Conservation (phyloP, 2,797 vertebrate species). For the Xiphorhynchus erythropygius region DNA sequence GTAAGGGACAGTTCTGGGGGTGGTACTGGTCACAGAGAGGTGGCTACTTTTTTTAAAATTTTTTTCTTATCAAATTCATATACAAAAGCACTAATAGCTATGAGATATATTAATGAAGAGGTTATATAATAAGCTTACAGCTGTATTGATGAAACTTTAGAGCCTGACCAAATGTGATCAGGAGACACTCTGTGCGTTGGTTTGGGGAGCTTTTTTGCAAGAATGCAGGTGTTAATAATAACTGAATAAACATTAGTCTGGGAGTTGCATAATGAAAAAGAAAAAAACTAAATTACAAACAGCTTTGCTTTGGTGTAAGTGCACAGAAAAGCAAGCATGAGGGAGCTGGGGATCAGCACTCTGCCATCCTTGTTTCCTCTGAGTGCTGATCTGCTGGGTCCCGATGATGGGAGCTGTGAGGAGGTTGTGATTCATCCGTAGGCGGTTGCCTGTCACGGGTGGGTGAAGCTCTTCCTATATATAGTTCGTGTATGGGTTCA, state of each 20-base stretch:
- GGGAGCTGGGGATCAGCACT: background rate
- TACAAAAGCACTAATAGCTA: background rate
- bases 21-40: background rate
- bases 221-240: background rate
- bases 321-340: background rate
- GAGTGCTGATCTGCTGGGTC: background rate
- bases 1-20: background rate
- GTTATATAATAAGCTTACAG: background rate
- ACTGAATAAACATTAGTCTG: background rate
- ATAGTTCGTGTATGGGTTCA: conserved; percentile 21
- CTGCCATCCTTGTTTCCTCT: background rate
- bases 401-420: background rate
- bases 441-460: conserved; percentile 57
- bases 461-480: conserved; percentile 41
- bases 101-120: background rate
- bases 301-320: background rate
- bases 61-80: background rate
- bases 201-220: background rate
- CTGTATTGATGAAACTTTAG: background rate
- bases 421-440: conserved; percentile 44
- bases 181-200: background rate
- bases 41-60: too few relatives aligned
- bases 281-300: background rate
- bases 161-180: background rate
- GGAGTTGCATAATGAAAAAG: background rate